Evolutionary conservation across 1,140 invertebrate species (phyloP).

Genomic region (Nymphalis io): DNA sequence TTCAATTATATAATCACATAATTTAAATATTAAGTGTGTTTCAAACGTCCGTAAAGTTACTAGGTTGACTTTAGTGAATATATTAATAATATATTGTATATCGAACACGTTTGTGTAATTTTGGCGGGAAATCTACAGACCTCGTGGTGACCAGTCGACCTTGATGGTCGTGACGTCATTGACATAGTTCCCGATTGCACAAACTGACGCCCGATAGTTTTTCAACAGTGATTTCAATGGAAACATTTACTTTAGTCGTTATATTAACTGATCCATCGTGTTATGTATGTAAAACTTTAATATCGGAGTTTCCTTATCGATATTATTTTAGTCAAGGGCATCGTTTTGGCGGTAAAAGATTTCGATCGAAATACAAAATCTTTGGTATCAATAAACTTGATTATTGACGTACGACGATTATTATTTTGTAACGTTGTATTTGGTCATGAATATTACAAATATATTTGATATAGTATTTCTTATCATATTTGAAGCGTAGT

Average conservation of each 20-base stretch:
- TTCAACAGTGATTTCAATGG: slow-evolving; percentile 37
- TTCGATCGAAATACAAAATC: background rate
- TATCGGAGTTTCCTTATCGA: slow-evolving; percentile 30
- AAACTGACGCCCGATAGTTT: slow-evolving; percentile 37
- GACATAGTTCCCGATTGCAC: slow-evolving; percentile 66
- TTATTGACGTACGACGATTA: background rate
- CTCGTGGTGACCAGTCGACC: slow-evolving; percentile 64
- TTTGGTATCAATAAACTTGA: background rate
- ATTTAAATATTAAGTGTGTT: slow-evolving; percentile 2
- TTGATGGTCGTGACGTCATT: slow-evolving; percentile 70
- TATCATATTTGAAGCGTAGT: background rate
- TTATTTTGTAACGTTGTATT: background rate
- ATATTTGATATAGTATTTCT: slow-evolving; percentile 4
- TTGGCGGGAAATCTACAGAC: slow-evolving; percentile 67
- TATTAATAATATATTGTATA: slow-evolving; percentile 2
- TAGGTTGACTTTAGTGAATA: slow-evolving; percentile 4
- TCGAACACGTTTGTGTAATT: slow-evolving; percentile 34
- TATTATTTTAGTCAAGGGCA: slow-evolving; percentile 26
- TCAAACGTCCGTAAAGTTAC: slow-evolving; percentile 3
- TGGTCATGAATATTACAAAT: background rate
- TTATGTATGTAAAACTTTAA: slow-evolving; percentile 10
- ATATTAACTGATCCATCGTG: slow-evolving; percentile 32
- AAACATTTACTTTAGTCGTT: slow-evolving; percentile 37
- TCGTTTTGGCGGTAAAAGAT: background rate
- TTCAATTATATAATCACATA: slow-evolving; percentile 5